phyloP scores from a whole-genome alignment of 2,888 invertebrate genomes.

The Prosapia bicincta region DNA sequence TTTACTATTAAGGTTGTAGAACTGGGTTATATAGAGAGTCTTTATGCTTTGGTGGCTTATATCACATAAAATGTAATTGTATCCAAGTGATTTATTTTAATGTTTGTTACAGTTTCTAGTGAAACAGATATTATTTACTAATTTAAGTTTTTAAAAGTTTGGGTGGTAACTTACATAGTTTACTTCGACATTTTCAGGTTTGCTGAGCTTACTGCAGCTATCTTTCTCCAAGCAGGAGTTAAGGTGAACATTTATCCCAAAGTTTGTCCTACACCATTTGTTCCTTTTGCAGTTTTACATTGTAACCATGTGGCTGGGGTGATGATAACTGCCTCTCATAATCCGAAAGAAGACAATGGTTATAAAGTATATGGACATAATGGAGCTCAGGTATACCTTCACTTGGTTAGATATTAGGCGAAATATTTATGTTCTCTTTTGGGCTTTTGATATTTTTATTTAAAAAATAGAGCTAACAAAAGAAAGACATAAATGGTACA shows the following conservation, averaged over 20 bases:
- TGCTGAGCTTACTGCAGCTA: conserved; percentile 80
- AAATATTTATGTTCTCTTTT: too few species aligned
- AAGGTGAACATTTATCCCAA: conserved; percentile 77
- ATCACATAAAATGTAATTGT: too few species aligned
- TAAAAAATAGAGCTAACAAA: too few species aligned
- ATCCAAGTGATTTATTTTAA: too few species aligned
- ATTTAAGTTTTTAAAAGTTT: neutral
- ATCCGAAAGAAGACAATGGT: conserved; percentile 93
- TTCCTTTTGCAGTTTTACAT: conserved; percentile 78
- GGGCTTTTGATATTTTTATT: too few species aligned
- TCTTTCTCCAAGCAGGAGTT: conserved; percentile 72
- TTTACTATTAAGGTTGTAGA: too few species aligned
- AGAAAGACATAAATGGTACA: too few species aligned
- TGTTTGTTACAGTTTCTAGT: too few species aligned
- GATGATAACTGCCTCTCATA: conserved; percentile 95
- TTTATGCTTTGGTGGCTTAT: too few species aligned
- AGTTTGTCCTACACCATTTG: conserved; percentile 88
- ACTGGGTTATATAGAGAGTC: too few species aligned
- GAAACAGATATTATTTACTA: conserved; percentile 23
- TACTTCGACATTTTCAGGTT: conserved; percentile 57
- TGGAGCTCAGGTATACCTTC: conserved; percentile 80
- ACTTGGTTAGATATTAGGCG: too few species aligned
- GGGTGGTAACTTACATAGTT: too few species aligned
- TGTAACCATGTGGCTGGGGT: conserved; percentile 78
- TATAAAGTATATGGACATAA: conserved; percentile 98